phyloP scores from a whole-genome alignment of 2,113 vertebrate species.

The Corythornis madagascariensis region DNA sequence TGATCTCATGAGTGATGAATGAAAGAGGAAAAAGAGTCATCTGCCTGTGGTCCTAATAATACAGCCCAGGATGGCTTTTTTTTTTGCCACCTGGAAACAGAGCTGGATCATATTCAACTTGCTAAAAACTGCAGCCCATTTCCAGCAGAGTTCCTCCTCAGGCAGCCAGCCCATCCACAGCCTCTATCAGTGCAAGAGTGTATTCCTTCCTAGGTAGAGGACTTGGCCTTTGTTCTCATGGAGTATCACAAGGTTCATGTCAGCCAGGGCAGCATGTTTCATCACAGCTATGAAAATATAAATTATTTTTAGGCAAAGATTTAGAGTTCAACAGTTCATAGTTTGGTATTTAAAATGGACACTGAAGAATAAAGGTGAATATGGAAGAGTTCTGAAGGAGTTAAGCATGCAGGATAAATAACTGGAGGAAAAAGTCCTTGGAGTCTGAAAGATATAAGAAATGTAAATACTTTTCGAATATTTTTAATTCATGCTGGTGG shows the following conservation, averaged over 20 bases:
- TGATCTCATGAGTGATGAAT: not conserved
- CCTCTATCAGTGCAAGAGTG: not conserved
- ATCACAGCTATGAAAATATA: not conserved
- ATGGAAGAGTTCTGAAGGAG: not conserved
- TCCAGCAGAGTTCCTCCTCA: not conserved
- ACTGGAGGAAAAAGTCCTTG: not conserved
- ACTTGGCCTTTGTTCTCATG: not conserved
- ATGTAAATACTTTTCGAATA: not conserved
- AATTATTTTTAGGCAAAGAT: not conserved
- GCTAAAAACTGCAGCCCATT: not conserved
- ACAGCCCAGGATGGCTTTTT: not conserved
- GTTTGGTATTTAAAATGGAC: not conserved
- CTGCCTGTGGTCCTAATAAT: not conserved
- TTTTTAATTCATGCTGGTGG: not conserved
- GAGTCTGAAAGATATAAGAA: not conserved
- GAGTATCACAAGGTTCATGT: not conserved
- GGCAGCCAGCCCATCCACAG: not conserved
- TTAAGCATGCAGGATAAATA: not conserved
- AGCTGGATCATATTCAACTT: not conserved
- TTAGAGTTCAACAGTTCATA: not conserved
- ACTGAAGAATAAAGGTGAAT: not conserved
- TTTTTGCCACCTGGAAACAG: not conserved
- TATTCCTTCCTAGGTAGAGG: not conserved
- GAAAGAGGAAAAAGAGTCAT: not conserved
- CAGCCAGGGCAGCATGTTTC: not conserved